phyloP scores from a whole-genome alignment of 2,797 vertebrate genomes.

The Arnoldichthys spilopterus region DNA sequence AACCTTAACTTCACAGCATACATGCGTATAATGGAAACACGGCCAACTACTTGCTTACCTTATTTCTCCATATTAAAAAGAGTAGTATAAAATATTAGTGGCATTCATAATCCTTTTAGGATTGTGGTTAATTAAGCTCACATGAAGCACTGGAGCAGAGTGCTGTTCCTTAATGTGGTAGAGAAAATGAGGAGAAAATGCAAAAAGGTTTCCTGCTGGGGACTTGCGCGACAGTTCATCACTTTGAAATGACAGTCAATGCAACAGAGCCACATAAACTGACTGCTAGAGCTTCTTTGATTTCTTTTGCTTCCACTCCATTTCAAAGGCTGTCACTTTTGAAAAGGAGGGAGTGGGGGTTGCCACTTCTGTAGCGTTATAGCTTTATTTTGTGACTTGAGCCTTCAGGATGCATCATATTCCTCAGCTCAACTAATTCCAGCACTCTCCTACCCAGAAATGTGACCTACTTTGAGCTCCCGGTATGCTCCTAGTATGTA shows the following conservation, averaged over 20 bases:
- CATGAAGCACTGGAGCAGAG: conserved; percentile 4
- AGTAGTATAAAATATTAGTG: conserved; percentile 22
- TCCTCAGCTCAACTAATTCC: conserved; percentile 46
- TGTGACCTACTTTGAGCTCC: conserved; percentile 58
- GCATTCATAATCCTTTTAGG: conserved; percentile 16
- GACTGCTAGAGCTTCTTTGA: conserved; percentile 48
- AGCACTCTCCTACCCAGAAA: conserved; percentile 42
- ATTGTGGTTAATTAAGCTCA: conserved; percentile 28
- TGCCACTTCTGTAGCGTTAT: conserved; percentile 28
- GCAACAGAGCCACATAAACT: conserved; percentile 34
- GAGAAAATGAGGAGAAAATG: conserved; percentile 40
- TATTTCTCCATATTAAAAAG: conserved; percentile 16
- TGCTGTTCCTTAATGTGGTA: conserved; percentile 27
- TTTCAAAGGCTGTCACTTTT: conserved; percentile 41
- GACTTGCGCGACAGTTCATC: conserved; percentile 47
- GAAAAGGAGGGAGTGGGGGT: background rate
- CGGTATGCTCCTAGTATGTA: conserved; percentile 9
- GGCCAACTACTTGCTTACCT: background rate
- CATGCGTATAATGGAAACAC: background rate
- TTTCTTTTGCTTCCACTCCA: conserved; percentile 36
- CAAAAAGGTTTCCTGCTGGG: conserved; percentile 38
- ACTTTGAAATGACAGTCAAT: conserved; percentile 55
- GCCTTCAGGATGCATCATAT: conserved; percentile 34
- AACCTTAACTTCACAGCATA: background rate
- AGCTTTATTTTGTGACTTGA: conserved; percentile 41